Evolutionary conservation across 2,113 vertebrate species (phyloP).

Genomic region (Nycticorax nycticorax): DNA sequence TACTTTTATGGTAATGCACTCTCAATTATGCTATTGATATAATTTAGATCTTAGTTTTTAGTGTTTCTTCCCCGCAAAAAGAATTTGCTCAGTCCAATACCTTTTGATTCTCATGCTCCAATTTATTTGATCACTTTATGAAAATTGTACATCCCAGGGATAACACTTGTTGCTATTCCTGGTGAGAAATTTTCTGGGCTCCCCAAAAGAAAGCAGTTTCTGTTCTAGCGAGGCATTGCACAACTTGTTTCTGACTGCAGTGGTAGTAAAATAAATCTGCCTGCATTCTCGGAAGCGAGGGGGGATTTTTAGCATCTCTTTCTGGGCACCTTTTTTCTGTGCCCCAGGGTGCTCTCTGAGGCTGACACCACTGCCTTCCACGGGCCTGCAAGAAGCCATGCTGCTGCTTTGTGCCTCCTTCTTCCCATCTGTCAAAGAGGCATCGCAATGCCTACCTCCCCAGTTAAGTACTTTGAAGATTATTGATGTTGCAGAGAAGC

Average conservation of each 20-base stretch:
- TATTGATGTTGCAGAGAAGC: slow-evolving; percentile 56
- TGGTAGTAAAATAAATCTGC: background rate
- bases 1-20: background rate
- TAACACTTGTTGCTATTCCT: background rate
- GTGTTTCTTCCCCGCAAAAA: background rate
- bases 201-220: background rate
- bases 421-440: background rate
- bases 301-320: background rate
- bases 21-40: background rate
- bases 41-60: background rate
- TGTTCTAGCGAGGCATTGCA: fast-evolving
- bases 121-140: background rate
- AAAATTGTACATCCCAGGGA: background rate
- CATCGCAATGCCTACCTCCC: background rate
- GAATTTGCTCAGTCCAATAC: background rate
- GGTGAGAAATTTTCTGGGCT: background rate
- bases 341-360: background rate
- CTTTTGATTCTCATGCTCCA: background rate
- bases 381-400: background rate
- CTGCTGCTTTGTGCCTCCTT: background rate
- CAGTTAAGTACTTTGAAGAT: slow-evolving; percentile 42
- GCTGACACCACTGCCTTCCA: background rate
- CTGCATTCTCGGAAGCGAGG: background rate
- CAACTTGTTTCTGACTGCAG: background rate
- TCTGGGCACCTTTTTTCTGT: background rate